Base-by-base conservation (phyloP, 2,888 invertebrate genomes). In the Spisula solida region DNA sequence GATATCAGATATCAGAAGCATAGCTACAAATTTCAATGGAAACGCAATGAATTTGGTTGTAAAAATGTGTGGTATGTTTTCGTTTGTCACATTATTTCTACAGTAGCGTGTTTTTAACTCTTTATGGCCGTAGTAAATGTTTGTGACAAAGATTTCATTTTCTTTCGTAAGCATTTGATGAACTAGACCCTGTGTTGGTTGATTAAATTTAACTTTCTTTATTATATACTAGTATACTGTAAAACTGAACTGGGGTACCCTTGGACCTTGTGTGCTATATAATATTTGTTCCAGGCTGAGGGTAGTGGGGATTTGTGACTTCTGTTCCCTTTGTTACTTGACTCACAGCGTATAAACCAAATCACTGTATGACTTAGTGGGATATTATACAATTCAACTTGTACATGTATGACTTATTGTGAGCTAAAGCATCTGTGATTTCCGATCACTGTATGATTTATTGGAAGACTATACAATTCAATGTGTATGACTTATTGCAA, bases 11-110 rank as follows among this genome's bases (percentile, higher is more conserved):
- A 79, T 85, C 85, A 85, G 56, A 79, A 56, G 41, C 41, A 20
- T 16, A 79, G 79, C 25, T 79, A 56, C 85, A 75, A 83, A 25
- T 79, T 85, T 55, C 5, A 85, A 55, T 79, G 85, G 10, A 83
- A 47, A 31, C 51, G 47, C 34, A 41, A 83, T 31, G 70, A 75
- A 75, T 75, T 29, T 78, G 47, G 55, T n/a, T 56, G 55, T 34
- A 85, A 79, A 70, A 31, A 85, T 85, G 85, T 85, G 16, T 51
- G 85, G 85, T 85, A 85, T 85, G 75, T 85, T 51, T 25, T 31
- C 25, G 31, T 75, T 1, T 31, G 75, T 75, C 31, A 75, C 34
- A 75, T 75, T 31, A 75, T 75, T 75, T 75, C 31, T 34, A 31
- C 12, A 14, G 75, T 75, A 75, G 75, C 31, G 12, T 75, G 75